These are phyloP conservation scores for Seira musarum DNA, from an alignment of 2,888 invertebrate genomes.

Conservation along the genomic window DNA sequence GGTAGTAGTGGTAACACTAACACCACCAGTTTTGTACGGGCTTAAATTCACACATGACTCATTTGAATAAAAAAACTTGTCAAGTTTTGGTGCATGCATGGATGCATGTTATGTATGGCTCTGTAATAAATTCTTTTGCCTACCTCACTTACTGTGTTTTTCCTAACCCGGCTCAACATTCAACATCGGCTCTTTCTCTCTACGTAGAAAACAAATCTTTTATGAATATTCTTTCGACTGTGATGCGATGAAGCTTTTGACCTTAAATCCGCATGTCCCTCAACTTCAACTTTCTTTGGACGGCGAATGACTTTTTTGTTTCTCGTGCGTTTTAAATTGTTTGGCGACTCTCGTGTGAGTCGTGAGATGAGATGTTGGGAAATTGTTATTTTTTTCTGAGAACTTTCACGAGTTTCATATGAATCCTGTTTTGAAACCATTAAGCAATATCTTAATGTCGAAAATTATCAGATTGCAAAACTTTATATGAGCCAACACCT, in stretches of 20 bases:
- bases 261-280: conserved; percentile 6
- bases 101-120: not conserved
- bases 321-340: too few relatives aligned
- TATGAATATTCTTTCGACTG: not conserved
- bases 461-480: too few relatives aligned
- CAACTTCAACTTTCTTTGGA: not conserved
- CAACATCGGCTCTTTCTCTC: not conserved
- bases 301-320: too few relatives aligned
- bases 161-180: not conserved
- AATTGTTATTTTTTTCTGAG: too few relatives aligned
- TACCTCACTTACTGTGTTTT: conserved; percentile 19
- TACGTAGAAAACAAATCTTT: too few relatives aligned
- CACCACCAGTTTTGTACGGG: not conserved
- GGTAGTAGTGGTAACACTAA: too few relatives aligned
- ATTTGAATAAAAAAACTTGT: not conserved
- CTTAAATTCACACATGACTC: not conserved
- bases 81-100: not conserved
- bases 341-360: too few relatives aligned
- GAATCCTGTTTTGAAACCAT: too few relatives aligned
- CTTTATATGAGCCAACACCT: too few relatives aligned
- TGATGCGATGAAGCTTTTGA: not conserved
- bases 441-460: too few relatives aligned
- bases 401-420: too few relatives aligned
- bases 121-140: conserved; percentile 14
- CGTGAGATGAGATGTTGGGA: too few relatives aligned